These are phyloP conservation scores for Cephalotes varians DNA, from an alignment of 2,888 invertebrate species.

Conservation along the genomic window DNA sequence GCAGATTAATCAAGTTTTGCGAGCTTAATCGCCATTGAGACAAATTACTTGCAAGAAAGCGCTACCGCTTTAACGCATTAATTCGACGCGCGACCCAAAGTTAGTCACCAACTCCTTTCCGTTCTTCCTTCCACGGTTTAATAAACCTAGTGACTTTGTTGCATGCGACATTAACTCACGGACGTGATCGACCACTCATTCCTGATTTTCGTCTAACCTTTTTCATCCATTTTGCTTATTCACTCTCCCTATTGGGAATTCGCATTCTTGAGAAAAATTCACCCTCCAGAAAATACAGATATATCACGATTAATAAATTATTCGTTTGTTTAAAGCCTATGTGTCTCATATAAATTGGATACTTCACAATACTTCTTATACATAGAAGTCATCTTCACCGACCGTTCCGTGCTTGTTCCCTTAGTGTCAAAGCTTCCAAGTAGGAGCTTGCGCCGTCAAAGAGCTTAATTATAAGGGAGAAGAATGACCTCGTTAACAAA, in stretches of 20 bases:
- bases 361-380: not conserved
- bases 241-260: conserved; percentile 45
- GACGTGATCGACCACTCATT: conserved; percentile 80
- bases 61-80: conserved; percentile 60
- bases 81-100: conserved; percentile 72
- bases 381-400: not conserved
- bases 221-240: conserved; percentile 59
- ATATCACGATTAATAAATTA: not conserved
- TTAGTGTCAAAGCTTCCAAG: conserved; percentile 14
- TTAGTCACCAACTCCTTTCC: conserved; percentile 71
- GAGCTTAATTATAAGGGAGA: conserved; percentile 51
- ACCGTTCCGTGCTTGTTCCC: not conserved
- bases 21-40: conserved; percentile 26
- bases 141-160: conserved; percentile 82
- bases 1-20: conserved; percentile 43
- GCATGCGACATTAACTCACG: conserved; percentile 83
- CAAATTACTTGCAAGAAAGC: conserved; percentile 29
- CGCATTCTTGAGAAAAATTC: conserved; percentile 34
- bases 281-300: not conserved
- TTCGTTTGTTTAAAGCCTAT: not conserved
- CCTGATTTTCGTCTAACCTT: conserved; percentile 68
- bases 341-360: not conserved
- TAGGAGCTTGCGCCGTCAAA: conserved; percentile 10
- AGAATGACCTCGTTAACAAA: conserved; percentile 73
- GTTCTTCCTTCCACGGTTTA: conserved; percentile 76